Conservation (phyloP, 2,113 vertebrate genomes). For the Mobula hypostoma region DNA sequence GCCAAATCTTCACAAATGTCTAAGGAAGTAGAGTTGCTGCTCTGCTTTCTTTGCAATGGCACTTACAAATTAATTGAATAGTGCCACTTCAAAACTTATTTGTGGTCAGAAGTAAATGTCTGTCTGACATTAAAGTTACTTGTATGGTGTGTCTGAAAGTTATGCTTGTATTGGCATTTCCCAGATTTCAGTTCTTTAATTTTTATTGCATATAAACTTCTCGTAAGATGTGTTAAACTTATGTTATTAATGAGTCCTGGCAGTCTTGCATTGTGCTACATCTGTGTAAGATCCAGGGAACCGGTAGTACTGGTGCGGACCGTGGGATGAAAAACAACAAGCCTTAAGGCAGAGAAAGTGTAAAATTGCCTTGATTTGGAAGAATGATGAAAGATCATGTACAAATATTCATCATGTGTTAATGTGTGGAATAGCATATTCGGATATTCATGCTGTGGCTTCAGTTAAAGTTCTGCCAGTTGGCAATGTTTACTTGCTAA, state of each 20-base stretch:
- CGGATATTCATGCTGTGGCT: background rate
- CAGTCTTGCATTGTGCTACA: background rate
- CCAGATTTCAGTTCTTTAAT: too few relatives aligned
- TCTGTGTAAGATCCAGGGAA: background rate
- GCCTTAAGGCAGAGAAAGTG: background rate
- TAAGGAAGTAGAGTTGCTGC: too few relatives aligned
- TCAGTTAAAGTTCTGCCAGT: background rate
- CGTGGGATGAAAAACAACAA: background rate
- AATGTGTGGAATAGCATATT: background rate
- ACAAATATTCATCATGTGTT: background rate
- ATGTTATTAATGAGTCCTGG: background rate
- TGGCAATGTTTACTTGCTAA: background rate
- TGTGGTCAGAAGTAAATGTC: background rate
- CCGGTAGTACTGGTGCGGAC: background rate
- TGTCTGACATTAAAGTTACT: background rate
- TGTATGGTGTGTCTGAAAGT: background rate
- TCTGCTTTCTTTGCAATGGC: too few relatives aligned
- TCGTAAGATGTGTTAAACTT: background rate
- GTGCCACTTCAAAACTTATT: background rate
- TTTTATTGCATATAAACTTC: background rate
- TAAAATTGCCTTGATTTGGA: background rate
- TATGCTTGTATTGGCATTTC: background rate
- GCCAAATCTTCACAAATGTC: too few relatives aligned
- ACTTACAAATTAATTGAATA: background rate
- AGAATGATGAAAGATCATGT: background rate